phyloP scores from a whole-genome alignment of 2,797 vertebrate genomes.

The Tadarida brasiliensis region DNA sequence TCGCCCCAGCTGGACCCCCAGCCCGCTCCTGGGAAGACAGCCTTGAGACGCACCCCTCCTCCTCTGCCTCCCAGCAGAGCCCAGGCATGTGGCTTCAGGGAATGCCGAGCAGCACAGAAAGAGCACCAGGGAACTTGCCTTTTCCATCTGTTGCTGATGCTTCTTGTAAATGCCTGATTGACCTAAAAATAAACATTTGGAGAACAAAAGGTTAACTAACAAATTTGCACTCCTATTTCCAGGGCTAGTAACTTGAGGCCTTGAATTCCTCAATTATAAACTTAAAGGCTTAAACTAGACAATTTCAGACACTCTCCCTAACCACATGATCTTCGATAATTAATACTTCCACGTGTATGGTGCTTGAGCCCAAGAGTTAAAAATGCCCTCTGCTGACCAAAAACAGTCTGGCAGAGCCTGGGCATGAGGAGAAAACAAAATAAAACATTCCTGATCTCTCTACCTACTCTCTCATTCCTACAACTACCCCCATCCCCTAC shows the following conservation, averaged over 20 bases:
- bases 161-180: constrained; percentile 94
- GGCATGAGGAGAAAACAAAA: not conserved
- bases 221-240: not conserved
- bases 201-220: constrained; percentile 60
- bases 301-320: not conserved
- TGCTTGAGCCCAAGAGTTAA: not conserved
- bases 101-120: not conserved
- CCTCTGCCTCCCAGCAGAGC: accelerated
- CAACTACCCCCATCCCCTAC: accelerated
- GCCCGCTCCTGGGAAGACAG: not conserved
- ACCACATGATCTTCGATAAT: accelerated
- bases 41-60: not conserved
- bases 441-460: not conserved
- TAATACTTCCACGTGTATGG: too few relatives aligned
- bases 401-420: not conserved
- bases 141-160: constrained; percentile 94
- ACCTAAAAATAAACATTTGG: constrained; percentile 86
- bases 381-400: constrained; percentile 54
- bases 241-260: not conserved
- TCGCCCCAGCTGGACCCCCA: not conserved
- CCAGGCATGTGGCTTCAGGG: not conserved
- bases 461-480: not conserved
- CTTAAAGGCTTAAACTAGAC: not conserved
- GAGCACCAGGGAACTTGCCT: constrained; percentile 86
- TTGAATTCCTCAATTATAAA: not conserved